A percentile compares a stretch with the other conserved stretches of the same genome.
These are phyloP conservation scores for Cynaeus angustus DNA, from an alignment of 2,888 invertebrate genomes.

Conservation along the genomic window DNA sequence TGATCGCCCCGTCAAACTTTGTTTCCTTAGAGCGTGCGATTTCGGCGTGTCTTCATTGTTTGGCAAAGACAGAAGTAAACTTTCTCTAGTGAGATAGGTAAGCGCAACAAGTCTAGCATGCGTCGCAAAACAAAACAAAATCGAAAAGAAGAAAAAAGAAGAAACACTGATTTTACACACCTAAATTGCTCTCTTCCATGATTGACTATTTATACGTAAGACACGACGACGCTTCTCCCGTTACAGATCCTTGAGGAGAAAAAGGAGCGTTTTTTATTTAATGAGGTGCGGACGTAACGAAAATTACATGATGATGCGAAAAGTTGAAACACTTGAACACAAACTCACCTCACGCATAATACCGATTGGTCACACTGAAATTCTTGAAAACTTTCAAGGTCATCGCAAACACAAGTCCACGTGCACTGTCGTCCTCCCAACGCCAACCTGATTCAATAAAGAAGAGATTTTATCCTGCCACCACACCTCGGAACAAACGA, in stretches of 20 bases:
- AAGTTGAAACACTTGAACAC: conserved; percentile 18
- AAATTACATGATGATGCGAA: conserved; percentile 15
- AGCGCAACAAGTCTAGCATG: conserved; percentile 49
- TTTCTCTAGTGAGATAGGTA: conserved; percentile 43
- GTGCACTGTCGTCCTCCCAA: conserved; percentile 24
- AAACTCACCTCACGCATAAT: conserved; percentile 57
- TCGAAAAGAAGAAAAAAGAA: conserved; percentile 46
- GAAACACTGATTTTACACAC: conserved; percentile 63
- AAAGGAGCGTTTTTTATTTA: conserved; percentile 44
- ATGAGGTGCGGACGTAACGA: conserved; percentile 21
- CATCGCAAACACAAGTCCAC: conserved; percentile 48
- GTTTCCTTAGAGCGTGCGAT: background rate
- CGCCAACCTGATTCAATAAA: background rate
- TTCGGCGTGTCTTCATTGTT: background rate
- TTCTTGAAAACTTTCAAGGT: conserved; percentile 57
- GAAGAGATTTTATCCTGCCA: conserved; percentile 5
- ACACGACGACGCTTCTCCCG: conserved; percentile 52
- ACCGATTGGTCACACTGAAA: conserved; percentile 48
- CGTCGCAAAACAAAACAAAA: conserved; percentile 49
- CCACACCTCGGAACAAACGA: conserved; percentile 31
- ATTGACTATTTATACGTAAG: conserved; percentile 61
- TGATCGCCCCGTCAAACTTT: conserved; percentile 6
- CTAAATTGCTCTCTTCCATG: conserved; percentile 67
- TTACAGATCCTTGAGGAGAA: conserved; percentile 57
- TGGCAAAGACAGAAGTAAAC: conserved; percentile 11